These are phyloP conservation scores for Trachurus trachurus DNA, from an alignment of 2,797 vertebrate genomes.

Conservation along the genomic window DNA sequence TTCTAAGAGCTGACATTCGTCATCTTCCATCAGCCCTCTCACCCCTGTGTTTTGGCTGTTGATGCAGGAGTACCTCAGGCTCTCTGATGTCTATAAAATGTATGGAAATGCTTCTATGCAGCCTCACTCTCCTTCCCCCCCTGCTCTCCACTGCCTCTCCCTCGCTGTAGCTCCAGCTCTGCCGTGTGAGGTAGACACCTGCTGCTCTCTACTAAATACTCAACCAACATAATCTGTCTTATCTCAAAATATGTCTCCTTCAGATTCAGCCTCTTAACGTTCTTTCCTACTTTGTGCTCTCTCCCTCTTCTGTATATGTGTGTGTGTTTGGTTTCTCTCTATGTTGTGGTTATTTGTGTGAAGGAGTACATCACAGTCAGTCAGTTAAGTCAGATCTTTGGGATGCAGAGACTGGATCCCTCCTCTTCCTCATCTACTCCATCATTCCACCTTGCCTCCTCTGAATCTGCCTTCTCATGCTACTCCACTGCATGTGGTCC, in stretches of 20 bases:
- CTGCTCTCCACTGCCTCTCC: slow-evolving; percentile 84
- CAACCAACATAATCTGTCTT: slow-evolving; percentile 5
- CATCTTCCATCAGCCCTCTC: slow-evolving; percentile 31
- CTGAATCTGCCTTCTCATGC: slow-evolving; percentile 78
- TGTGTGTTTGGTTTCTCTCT: slow-evolving; percentile 52
- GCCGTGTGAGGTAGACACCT: slow-evolving; percentile 87
- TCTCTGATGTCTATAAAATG: slow-evolving; percentile 89
- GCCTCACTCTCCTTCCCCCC: slow-evolving; percentile 81
- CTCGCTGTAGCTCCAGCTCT: slow-evolving; percentile 86
- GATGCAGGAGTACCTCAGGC: slow-evolving; percentile 89
- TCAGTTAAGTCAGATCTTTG: slow-evolving; percentile 91
- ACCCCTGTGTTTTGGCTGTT: slow-evolving; percentile 58
- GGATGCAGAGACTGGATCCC: slow-evolving; percentile 78
- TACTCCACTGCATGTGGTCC: slow-evolving; percentile 81
- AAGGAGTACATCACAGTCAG: slow-evolving; percentile 93
- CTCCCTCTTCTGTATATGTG: slow-evolving; percentile 40
- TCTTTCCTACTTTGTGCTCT: slow-evolving; percentile 48
- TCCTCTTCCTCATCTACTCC: slow-evolving; percentile 78
- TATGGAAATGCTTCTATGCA: slow-evolving; percentile 85
- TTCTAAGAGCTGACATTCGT: background rate
- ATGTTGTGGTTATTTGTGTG: slow-evolving; percentile 46
- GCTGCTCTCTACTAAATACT: slow-evolving; percentile 46
- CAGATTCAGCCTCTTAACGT: background rate
- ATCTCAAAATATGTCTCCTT: slow-evolving; percentile 6
- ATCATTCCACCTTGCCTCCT: slow-evolving; percentile 82